Base-by-base conservation (phyloP, 2,113 vertebrate genomes). In the Tragulus kanchil region DNA sequence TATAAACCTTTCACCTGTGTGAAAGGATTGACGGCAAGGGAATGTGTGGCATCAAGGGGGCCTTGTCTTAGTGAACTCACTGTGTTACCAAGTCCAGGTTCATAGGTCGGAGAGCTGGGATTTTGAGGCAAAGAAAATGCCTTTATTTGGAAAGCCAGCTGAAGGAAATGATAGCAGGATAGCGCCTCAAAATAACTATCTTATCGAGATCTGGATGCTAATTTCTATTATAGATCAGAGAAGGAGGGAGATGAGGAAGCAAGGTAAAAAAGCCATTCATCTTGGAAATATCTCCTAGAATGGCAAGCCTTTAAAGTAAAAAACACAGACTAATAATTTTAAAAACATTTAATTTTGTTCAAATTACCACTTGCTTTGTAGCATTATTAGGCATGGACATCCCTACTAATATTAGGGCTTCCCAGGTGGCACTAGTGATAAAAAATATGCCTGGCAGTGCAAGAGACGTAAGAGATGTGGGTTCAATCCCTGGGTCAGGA, bases 241-340 rank as follows among this genome's bases (percentile, higher is more conserved):
- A n/a, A n/a, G n/a, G n/a, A n/a, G n/a, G n/a, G n/a, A n/a, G n/a
- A n/a, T n/a, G n/a, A n/a, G n/a, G n/a, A n/a, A n/a, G n/a, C n/a
- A n/a, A n/a, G n/a, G n/a, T n/a, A n/a, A n/a, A n/a, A n/a, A n/a
- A n/a, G n/a, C n/a, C n/a, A n/a, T n/a, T n/a, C n/a, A n/a, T n/a
- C n/a, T n/a, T n/a, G n/a, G n/a, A n/a, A n/a, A n/a, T n/a, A n/a
- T n/a, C n/a, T n/a, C n/a, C n/a, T n/a, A n/a, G n/a, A n/a, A n/a
- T n/a, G n/a, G n/a, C n/a, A n/a, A n/a, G n/a, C n/a, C n/a, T n/a
- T 75, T 48, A 93, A 92, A 59, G 15, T 56, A 92, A 86, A 94
- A 36, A 36, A 36, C 36, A 36, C 36, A 36, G 5, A 73, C 1
- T 21, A 62, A 83, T 83, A 23, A 45, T 77, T 89, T 90, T 2